Evolutionary conservation across 2,797 vertebrate genomes (phyloP).

Genomic region (Syncerus caffer): DNA sequence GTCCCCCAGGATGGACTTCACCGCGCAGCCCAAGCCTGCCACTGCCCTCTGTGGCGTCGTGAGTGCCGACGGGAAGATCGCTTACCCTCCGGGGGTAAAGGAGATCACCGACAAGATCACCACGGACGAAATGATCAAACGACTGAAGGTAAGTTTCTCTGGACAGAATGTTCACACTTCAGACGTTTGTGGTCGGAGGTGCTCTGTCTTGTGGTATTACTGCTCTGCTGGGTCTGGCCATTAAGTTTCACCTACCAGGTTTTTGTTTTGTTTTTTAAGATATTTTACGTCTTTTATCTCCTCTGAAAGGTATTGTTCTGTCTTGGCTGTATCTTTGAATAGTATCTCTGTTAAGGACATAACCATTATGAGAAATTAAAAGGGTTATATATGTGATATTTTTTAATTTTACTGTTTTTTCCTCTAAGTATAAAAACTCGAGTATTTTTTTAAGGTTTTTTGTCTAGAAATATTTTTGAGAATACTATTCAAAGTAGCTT

Average conservation of each 20-base stretch:
- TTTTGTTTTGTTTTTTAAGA: neutral
- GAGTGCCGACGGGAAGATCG: constrained; percentile 90
- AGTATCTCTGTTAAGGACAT: neutral
- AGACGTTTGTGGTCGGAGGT: neutral
- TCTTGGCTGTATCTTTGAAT: neutral
- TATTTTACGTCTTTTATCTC: neutral
- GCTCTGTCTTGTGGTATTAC: neutral
- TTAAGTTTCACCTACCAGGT: neutral
- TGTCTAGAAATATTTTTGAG: neutral
- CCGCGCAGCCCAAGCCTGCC: constrained; percentile 89
- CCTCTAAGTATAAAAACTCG: neutral
- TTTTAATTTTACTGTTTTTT: neutral
- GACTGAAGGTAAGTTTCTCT: constrained; percentile 90
- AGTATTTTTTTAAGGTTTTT: neutral
- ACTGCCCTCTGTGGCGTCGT: constrained; percentile 73
- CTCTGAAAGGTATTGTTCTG: neutral
- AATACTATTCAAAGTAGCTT: neutral
- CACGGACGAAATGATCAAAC: constrained; percentile 98
- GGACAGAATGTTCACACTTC: neutral
- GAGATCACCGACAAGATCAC: constrained; percentile 99
- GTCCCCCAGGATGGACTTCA: constrained; percentile 95
- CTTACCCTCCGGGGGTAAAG: constrained; percentile 97
- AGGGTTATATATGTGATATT: neutral
- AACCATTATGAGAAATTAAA: neutral
- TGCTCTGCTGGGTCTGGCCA: neutral